Evolutionary conservation across 2,888 invertebrate genomes (phyloP), one percentile per base, ranked within the genome.

Genomic region (Loripinus fragilis): DNA sequence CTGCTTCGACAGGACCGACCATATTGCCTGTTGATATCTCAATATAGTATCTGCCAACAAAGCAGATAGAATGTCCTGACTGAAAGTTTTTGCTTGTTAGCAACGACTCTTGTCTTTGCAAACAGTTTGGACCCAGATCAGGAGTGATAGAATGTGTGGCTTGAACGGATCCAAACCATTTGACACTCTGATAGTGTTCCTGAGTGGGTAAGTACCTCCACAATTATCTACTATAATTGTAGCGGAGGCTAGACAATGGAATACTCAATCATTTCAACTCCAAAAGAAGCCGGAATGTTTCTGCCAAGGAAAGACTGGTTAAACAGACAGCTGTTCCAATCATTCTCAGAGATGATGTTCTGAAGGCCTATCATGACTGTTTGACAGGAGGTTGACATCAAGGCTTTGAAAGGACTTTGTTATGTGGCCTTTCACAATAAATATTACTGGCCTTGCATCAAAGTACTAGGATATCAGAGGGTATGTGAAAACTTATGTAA

Each of bases 401-500:
- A 71, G 83, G 85, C 15, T 74, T 81, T 52, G 80, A 85, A 45
- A 35, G 85, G 17, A 81, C 85, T 38, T 85, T n/a, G n/a, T n/a
- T n/a, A 80, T 71, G 74, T 45, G 28, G 60, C 79, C 20, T 35
- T 85, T 23, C 50, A 78, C 0, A 28, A 38, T 5, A 83, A 81
- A 65, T 85, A 80, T 48, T 84, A 28, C 67, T 86, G 85, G 85
- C 83, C 82, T 7, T n/a, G 68, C 35, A 86, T 86, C n/a, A n/a
- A n/a, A n/a, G 85, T 86, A 73, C 55, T 28, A 25, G 41, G 81
- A 85, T 52, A 55, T 71, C 10, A 66, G 69, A 35, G 30, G 50
- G 20, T 83, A 86, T 67, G 65, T 74, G 12, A 33, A 68, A 33
- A 74, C 80, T 7, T 86, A 84, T 55, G 72, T 78, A 52, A 28